Evolutionary conservation across 2,888 invertebrate genomes (phyloP).

Genomic region (Fissipunctia ypsillon): DNA sequence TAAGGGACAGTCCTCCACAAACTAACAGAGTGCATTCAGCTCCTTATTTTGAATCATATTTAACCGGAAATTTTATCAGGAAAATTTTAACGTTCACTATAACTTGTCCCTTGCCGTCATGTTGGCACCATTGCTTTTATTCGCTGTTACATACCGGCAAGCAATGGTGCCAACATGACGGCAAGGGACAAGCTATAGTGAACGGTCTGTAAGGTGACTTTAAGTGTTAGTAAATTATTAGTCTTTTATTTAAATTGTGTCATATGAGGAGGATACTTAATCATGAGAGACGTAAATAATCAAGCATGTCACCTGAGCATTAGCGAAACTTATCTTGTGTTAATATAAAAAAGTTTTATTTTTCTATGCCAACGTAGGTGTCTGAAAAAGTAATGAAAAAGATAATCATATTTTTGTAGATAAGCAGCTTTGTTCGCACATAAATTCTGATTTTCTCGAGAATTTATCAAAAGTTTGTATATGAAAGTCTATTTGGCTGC

Average conservation of each 20-base stretch:
- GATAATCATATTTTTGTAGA: background rate
- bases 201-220: background rate
- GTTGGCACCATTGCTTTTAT: too few relatives aligned
- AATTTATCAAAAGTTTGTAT: background rate
- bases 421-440: background rate
- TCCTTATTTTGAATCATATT: too few relatives aligned
- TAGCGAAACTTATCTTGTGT: background rate
- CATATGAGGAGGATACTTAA: background rate
- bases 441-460: background rate
- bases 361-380: background rate
- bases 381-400: background rate
- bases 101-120: too few relatives aligned
- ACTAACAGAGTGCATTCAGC: too few relatives aligned
- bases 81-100: too few relatives aligned
- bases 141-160: too few relatives aligned
- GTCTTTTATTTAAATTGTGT: background rate
- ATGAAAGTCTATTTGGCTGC: background rate
- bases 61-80: too few relatives aligned
- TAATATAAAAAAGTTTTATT: background rate
- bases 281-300: background rate
- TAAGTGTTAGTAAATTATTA: constrained; percentile 2
- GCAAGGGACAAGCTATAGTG: background rate
- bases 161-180: background rate
- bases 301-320: background rate
- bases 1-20: too few relatives aligned